phyloP scores from a whole-genome alignment of 1,140 invertebrate species.

The Anadara kagoshimensis region DNA sequence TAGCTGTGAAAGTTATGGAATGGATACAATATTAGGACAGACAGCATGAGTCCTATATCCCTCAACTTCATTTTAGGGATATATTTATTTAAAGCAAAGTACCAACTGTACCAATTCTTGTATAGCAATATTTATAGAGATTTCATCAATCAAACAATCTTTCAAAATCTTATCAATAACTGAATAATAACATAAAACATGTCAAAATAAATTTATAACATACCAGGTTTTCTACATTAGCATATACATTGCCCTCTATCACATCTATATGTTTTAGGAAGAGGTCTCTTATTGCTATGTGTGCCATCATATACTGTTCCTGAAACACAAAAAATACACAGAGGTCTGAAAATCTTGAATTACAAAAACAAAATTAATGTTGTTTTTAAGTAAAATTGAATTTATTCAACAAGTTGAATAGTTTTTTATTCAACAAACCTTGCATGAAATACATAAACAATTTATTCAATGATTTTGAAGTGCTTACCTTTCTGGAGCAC shows the following conservation, averaged over 20 bases:
- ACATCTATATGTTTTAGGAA: constrained; percentile 53
- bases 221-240: constrained; percentile 25
- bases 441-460: not conserved
- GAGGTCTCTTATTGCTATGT: constrained; percentile 50
- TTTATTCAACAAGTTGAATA: not conserved
- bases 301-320: constrained; percentile 62
- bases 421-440: not conserved
- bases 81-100: no score
- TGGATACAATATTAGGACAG: no score
- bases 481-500: not conserved
- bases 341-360: not conserved
- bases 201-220: no score
- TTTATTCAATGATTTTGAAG: not conserved
- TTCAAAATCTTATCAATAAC: no score
- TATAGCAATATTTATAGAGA: no score
- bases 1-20: no score
- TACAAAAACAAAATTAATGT: no score
- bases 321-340: constrained; percentile 13
- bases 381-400: not conserved
- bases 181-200: no score
- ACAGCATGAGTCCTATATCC: no score
- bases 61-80: no score
- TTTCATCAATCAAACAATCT: no score
- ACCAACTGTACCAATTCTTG: no score
- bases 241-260: constrained; percentile 49